phyloP scores from a whole-genome alignment of 2,797 vertebrate genomes.

The Ispidina lecontei region DNA sequence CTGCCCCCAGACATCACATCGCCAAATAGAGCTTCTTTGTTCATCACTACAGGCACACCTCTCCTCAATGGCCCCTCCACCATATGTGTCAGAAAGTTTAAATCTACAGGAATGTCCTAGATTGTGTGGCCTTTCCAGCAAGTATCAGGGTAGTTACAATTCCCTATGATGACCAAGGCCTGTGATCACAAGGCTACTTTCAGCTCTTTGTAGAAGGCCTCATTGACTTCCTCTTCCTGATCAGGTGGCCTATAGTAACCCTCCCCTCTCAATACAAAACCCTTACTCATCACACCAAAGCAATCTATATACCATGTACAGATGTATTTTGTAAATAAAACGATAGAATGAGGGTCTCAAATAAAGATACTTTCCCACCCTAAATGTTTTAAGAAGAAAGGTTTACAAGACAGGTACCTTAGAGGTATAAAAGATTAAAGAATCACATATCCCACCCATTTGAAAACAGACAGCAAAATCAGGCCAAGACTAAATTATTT shows the following conservation, averaged over 20 bases:
- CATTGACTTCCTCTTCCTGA: not conserved
- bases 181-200: not conserved
- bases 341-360: not conserved
- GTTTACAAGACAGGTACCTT: not conserved
- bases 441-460: not conserved
- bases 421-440: not conserved
- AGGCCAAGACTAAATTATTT: not conserved
- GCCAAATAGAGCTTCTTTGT: no score
- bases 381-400: not conserved
- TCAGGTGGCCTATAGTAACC: no score
- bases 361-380: not conserved
- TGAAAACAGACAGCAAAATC: not conserved
- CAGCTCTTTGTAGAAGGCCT: no score
- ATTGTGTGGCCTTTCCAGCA: no score
- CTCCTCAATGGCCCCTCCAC: no score
- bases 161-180: not conserved
- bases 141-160: no score
- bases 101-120: no score
- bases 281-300: not conserved
- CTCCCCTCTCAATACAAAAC: no score
- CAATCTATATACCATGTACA: not conserved
- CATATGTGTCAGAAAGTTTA: no score
- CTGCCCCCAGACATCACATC: no score
- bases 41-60: no score
- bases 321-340: not conserved